phyloP scores from a whole-genome alignment of 2,888 invertebrate genomes.

The Tupiocoris notatus region DNA sequence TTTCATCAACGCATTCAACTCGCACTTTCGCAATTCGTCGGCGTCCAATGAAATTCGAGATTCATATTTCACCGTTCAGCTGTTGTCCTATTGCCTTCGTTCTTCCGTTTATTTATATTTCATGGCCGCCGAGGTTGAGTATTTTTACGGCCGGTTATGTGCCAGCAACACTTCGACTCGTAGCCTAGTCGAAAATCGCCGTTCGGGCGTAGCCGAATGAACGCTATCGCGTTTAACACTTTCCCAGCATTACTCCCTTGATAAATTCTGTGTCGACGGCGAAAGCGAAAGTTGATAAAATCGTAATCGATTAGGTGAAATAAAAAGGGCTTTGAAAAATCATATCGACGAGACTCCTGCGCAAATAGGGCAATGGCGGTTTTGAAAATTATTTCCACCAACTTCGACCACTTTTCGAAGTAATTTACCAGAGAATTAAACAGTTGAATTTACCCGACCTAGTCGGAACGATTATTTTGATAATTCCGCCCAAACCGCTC shows the following conservation, averaged over 20 bases:
- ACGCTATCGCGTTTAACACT: too few relatives aligned
- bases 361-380: too few relatives aligned
- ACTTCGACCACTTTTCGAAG: background rate
- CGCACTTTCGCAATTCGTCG: too few relatives aligned
- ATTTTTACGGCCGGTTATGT: slow-evolving; percentile 31
- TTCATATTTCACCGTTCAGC: slow-evolving; percentile 29
- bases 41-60: background rate
- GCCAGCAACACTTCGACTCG: slow-evolving; percentile 37
- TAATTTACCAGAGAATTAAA: background rate
- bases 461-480: slow-evolving; percentile 11
- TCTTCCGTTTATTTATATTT: slow-evolving; percentile 33
- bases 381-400: background rate
- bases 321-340: too few relatives aligned
- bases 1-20: too few relatives aligned
- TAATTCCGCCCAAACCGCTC: background rate
- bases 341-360: too few relatives aligned
- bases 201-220: too few relatives aligned
- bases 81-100: slow-evolving; percentile 38
- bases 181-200: too few relatives aligned
- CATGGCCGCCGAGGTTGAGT: slow-evolving; percentile 36
- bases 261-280: too few relatives aligned
- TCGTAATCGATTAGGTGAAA: too few relatives aligned
- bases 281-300: too few relatives aligned
- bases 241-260: too few relatives aligned
- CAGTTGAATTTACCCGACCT: background rate